Base-by-base conservation (phyloP, 2,113 vertebrate genomes). In the Oceanites oceanicus region DNA sequence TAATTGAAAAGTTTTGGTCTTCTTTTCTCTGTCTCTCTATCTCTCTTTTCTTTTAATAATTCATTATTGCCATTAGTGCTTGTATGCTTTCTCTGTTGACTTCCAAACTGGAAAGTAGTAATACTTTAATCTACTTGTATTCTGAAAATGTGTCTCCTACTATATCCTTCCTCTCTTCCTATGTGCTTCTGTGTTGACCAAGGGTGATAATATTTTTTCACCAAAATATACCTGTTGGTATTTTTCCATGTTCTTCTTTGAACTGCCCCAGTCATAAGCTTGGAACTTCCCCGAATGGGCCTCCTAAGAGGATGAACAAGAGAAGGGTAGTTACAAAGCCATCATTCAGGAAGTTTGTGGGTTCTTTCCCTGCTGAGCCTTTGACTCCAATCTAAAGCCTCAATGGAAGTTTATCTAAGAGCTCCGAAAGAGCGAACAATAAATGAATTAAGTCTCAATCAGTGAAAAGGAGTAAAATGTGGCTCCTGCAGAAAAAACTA, bases 261-360 rank as follows among this genome's bases (percentile, higher is more conserved):
- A 90, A 85, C 73, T 96, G 27, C 90, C 91, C 77, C 91, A 96
- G 84, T 96, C 84, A 85, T 96, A 97, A 88, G 84, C 94, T 73
- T 95, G 93, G 73, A 96, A 95, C 21, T 96, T 94, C 56, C 94
- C 93, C 0, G 49, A 92, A 36, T 6, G 77, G 47, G 77, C 91
- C 18, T 78, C 93, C 90, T 95, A 45, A 45, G 20, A 49, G 21
- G 49, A 85, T 44, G 53, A 95, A 78, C 23, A 94, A 87, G 56
- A 89, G n/a, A 56, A 94, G 13, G 7, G 6, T 44, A 44, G 26
- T 92, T 87, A 74, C 8, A 58, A 78, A 82, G 44, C 27, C 32
- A 42, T 52, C 15, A 32, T 61, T 55, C 30, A 38, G 34, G 42
- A 95, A 82, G 4, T 19, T 20, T 55, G 4, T 59, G 32, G 11